phyloP scores from a whole-genome alignment of 1,140 invertebrate genomes.

The Drosophila murphyi region DNA sequence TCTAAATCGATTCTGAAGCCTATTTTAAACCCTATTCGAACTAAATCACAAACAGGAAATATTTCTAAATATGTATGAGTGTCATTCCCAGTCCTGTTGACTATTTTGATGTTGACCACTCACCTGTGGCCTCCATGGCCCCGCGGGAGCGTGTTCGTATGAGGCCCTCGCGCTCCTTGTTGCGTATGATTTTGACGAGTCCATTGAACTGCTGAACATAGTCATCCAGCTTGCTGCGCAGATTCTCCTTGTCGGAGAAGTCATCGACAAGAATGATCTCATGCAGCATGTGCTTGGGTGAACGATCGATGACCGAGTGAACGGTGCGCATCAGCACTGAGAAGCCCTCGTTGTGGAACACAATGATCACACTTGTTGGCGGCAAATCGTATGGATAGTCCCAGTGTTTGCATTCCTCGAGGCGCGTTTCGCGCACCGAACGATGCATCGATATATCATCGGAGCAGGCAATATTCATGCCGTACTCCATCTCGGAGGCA shows the following conservation, averaged over 20 bases:
- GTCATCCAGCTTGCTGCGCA: slow-evolving; percentile 94
- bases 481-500: slow-evolving; percentile 93
- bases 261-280: slow-evolving; percentile 99
- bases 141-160: slow-evolving; percentile 96
- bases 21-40: too few relatives aligned
- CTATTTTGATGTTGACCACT: neutral
- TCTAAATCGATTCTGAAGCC: too few relatives aligned
- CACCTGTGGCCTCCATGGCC: slow-evolving; percentile 94
- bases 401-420: slow-evolving; percentile 98
- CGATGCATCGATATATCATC: slow-evolving; percentile 94
- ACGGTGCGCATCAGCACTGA: slow-evolving; percentile 98
- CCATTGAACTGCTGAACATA: slow-evolving; percentile 95
- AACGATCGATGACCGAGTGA: slow-evolving; percentile 96
- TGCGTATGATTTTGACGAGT: slow-evolving; percentile 95
- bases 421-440: slow-evolving; percentile 93
- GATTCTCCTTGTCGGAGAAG: slow-evolving; percentile 97
- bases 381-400: slow-evolving; percentile 96
- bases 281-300: slow-evolving; percentile 94
- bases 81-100: neutral
- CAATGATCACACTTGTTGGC: slow-evolving; percentile 97
- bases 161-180: slow-evolving; percentile 94
- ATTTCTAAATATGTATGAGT: too few relatives aligned
- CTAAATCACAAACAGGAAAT: too few relatives aligned
- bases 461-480: slow-evolving; percentile 99
- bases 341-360: slow-evolving; percentile 99